Percentiles rank a stretch among this genome's conserved stretches.
Evolutionary conservation across 2,888 invertebrate species (phyloP).

Genomic region (Eulithis prunata): DNA sequence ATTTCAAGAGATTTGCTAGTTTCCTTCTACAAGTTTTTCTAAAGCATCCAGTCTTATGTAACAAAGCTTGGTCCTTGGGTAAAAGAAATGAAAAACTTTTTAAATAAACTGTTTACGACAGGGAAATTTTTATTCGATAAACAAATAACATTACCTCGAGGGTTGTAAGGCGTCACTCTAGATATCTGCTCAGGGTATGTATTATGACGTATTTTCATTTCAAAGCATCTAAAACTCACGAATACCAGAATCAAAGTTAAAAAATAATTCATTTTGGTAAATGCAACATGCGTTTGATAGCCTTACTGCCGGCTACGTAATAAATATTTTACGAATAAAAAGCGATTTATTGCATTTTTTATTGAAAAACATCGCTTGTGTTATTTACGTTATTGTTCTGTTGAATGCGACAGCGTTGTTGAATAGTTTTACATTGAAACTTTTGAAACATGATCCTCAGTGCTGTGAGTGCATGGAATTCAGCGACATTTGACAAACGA

Average conservation of each 20-base stretch:
- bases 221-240: slow-evolving; percentile 33
- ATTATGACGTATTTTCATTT: slow-evolving; percentile 26
- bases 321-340: slow-evolving; percentile 49
- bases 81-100: too few relatives aligned
- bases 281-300: slow-evolving; percentile 40
- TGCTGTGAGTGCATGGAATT: neutral
- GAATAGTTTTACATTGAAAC: slow-evolving; percentile 17
- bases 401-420: slow-evolving; percentile 7
- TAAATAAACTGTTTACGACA: too few relatives aligned
- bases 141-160: slow-evolving; percentile 12
- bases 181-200: slow-evolving; percentile 8
- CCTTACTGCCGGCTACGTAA: slow-evolving; percentile 38
- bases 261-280: slow-evolving; percentile 43
- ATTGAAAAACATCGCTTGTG: slow-evolving; percentile 45
- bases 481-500: too few relatives aligned
- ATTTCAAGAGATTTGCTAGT: too few relatives aligned
- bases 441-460: neutral
- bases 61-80: too few relatives aligned
- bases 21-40: too few relatives aligned
- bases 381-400: slow-evolving; percentile 26
- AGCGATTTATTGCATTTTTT: slow-evolving; percentile 45
- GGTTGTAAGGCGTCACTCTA: neutral
- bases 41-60: too few relatives aligned
- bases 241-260: slow-evolving; percentile 27
- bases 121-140: too few relatives aligned